These are phyloP conservation scores for Carposina sasakii DNA, from an alignment of 1,140 invertebrate genomes.

Conservation along the genomic window DNA sequence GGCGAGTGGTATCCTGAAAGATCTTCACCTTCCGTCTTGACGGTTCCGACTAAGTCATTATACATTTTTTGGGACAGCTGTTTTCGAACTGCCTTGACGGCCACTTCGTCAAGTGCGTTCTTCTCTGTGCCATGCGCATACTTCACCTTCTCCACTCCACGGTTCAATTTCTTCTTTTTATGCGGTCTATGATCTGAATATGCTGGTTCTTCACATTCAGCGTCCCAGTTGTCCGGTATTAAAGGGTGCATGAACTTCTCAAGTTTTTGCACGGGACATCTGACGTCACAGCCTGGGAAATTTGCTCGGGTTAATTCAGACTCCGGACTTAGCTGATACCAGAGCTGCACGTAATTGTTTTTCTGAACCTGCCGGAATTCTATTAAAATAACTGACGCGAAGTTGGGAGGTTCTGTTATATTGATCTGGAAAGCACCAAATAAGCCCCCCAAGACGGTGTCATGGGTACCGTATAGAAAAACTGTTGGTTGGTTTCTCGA, in stretches of 20 bases:
- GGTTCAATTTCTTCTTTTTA: not conserved
- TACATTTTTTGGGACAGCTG: not conserved
- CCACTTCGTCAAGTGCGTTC: not conserved
- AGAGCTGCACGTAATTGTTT: constrained; percentile 3
- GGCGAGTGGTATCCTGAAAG: too few species aligned
- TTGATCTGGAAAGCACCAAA: not conserved
- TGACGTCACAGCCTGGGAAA: not conserved
- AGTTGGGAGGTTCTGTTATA: not conserved
- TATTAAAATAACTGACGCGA: not conserved
- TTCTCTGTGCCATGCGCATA: not conserved
- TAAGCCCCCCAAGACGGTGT: not conserved
- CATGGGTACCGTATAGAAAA: constrained; percentile 11
- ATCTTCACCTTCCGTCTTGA: too few species aligned
- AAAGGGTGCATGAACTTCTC: not conserved
- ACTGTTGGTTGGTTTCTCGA: not conserved
- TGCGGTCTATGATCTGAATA: not conserved
- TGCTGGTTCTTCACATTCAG: not conserved
- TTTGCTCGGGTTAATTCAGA: not conserved
- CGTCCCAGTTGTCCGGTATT: too few species aligned
- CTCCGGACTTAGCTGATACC: not conserved
- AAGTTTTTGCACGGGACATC: not conserved
- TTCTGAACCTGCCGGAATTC: constrained; percentile 1
- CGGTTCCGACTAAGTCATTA: too few species aligned
- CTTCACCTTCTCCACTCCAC: not conserved
- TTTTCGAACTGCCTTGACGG: not conserved